Percentiles rank a stretch among this genome's conserved stretches.
phyloP scores from a whole-genome alignment of 2,888 invertebrate species.

The Xanthorhoe designata region DNA sequence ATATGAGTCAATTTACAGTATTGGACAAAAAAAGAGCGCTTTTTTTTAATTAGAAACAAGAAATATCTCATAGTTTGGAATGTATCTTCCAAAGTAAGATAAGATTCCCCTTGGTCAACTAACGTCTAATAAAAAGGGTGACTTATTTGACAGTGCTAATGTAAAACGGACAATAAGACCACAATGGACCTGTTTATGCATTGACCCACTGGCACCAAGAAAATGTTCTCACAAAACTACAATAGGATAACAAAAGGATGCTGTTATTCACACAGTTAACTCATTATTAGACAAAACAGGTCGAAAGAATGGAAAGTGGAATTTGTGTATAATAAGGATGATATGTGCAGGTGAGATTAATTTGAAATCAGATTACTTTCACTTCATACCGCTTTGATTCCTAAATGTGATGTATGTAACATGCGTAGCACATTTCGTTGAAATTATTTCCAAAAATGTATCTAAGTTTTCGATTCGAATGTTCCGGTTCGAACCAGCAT shows the following conservation, averaged over 20 bases:
- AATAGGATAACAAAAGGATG: slow-evolving; percentile 80
- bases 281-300: slow-evolving; percentile 62
- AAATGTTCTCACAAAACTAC: slow-evolving; percentile 81
- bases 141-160: slow-evolving; percentile 56
- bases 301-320: slow-evolving; percentile 13
- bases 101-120: slow-evolving; percentile 26
- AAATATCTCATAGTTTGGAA: too few relatives aligned
- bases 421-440: too few relatives aligned
- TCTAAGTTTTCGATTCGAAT: too few relatives aligned
- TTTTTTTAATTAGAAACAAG: too few relatives aligned
- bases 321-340: slow-evolving; percentile 15
- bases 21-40: too few relatives aligned
- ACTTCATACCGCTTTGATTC: neutral
- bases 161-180: slow-evolving; percentile 57
- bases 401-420: too few relatives aligned
- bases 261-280: slow-evolving; percentile 85
- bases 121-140: slow-evolving; percentile 46
- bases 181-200: slow-evolving; percentile 53
- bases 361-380: neutral
- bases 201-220: slow-evolving; percentile 64
- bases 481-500: too few relatives aligned
- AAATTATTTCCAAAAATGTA: too few relatives aligned
- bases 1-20: too few relatives aligned
- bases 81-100: neutral
- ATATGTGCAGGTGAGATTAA: neutral